Evolutionary conservation across 2,888 invertebrate species (phyloP), one percentile per base, ranked within the genome.

Genomic region (Dynastes maya): DNA sequence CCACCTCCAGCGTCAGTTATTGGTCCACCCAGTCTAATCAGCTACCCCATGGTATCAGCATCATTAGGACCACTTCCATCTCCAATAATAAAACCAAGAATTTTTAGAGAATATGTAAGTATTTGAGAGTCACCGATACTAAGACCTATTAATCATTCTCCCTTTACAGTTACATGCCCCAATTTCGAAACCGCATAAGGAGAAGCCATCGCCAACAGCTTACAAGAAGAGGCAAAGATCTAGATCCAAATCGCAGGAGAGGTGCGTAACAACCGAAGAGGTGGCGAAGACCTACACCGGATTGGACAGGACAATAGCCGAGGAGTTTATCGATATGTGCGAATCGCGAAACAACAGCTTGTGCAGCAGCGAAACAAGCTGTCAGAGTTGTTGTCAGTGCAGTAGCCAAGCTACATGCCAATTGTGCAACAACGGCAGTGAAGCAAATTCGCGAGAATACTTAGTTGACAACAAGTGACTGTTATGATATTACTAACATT

Each of bases 281-380:
- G 90, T 92, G 49, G 91, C 90, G 83, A 88, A 90, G 80, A 92
- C 92, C 0, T 92, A 92, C 86, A 92, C 92, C 0, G 92, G 92
- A 0, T 88, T 92, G 51, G 92, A 92, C 86, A 90, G 92, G 82
- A 89, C 91, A 4, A 92, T 92, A 85, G 92, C 92, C 11, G 92
- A 92, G 86, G 92, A 92, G 87, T 92, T 92, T 86, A 92, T 92
- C 82, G 91, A 91, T 68, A 92, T 91, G 74, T 92, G 92, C 85
- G 91, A 92, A 85, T 91, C 91, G 86, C 91, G 88, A 83, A 88
- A 92, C 22, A 85, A 84, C 77, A 87, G 86, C 80, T 82, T 87
- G 37, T 85, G 86, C 81, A 87, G 87, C 80, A 84, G 85, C 70
- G 84, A 83, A 9, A 83, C 82, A n/a, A 82, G 83, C 61, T 82